These are phyloP conservation scores for Watsonalla cultraria DNA, from an alignment of 2,888 invertebrate genomes.

Conservation along the genomic window DNA sequence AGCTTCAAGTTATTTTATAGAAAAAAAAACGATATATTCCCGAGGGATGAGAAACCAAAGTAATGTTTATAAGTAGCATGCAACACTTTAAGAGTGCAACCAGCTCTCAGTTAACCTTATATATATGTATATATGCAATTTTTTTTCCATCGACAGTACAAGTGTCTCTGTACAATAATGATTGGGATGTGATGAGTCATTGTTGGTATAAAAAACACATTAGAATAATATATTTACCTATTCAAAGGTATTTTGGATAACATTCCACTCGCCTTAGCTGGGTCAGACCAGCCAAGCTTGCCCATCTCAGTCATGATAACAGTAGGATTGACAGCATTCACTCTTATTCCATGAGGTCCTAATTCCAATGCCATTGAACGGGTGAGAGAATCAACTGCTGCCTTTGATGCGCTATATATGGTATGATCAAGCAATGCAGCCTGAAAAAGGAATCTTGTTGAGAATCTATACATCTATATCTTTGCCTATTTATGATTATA, in stretches of 20 bases:
- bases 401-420: conserved; percentile 92
- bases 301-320: conserved; percentile 97
- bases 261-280: conserved; percentile 85
- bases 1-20: background rate
- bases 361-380: conserved; percentile 92
- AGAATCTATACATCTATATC: background rate
- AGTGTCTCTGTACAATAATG: too few relatives aligned
- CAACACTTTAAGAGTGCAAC: too few relatives aligned
- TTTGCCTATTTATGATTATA: too few relatives aligned
- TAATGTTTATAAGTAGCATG: too few relatives aligned
- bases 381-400: conserved; percentile 91
- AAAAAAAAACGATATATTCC: background rate
- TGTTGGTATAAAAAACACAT: background rate
- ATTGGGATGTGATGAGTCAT: background rate
- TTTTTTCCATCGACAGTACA: too few relatives aligned
- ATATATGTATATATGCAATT: too few relatives aligned
- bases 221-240: conserved; percentile 72
- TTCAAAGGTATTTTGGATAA: conserved; percentile 89
- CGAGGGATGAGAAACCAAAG: too few relatives aligned
- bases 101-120: too few relatives aligned
- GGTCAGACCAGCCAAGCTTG: conserved; percentile 90
- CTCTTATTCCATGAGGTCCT: conserved; percentile 90
- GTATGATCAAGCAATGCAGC: conserved; percentile 87
- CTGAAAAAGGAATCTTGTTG: conserved; percentile 35
- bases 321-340: conserved; percentile 96